Evolutionary conservation across 2,797 vertebrate genomes (phyloP).

Genomic region (Poecilia picta): DNA sequence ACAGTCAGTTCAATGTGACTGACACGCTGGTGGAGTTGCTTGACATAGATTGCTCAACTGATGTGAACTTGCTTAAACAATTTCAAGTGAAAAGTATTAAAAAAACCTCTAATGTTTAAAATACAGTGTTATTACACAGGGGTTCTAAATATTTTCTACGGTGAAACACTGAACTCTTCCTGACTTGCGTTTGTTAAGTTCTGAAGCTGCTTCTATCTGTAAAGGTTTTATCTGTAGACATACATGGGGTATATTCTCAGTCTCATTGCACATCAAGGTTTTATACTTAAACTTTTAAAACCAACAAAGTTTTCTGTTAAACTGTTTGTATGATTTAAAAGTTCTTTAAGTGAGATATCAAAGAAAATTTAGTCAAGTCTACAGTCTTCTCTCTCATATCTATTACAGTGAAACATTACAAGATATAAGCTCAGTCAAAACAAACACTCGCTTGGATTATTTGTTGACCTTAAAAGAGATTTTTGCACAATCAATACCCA

Average conservation of each 20-base stretch:
- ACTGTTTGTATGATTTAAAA: background rate
- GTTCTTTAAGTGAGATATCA: background rate
- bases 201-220: background rate
- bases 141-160: background rate
- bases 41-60: background rate
- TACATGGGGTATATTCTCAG: background rate
- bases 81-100: background rate
- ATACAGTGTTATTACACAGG: background rate
- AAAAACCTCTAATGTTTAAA: background rate
- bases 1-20: background rate
- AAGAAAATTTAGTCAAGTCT: background rate
- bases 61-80: background rate
- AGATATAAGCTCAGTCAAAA: background rate
- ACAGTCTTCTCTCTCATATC: background rate
- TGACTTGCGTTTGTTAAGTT: background rate
- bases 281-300: background rate
- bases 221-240: background rate
- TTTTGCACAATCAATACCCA: background rate
- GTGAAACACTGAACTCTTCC: background rate
- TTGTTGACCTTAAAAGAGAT: background rate
- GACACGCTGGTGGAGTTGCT: background rate
- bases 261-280: background rate
- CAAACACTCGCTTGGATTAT: background rate
- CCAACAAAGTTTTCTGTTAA: background rate
- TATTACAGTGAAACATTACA: background rate